phyloP scores from a whole-genome alignment of 2,113 vertebrate species.

The Malaclemys terrapin region DNA sequence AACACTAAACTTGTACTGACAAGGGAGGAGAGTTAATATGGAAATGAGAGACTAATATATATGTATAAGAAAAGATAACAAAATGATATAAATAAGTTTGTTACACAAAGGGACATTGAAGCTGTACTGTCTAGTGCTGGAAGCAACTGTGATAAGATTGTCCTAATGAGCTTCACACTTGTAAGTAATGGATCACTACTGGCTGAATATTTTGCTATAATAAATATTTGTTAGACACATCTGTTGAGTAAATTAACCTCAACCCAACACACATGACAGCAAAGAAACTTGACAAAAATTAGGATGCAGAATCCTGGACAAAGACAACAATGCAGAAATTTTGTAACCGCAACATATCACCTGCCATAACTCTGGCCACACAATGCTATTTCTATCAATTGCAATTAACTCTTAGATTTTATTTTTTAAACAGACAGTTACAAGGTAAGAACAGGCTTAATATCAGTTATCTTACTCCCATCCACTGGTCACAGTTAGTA shows the following conservation, averaged over 20 bases:
- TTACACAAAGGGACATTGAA: not conserved
- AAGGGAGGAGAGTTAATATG: not conserved
- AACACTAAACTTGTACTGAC: not conserved
- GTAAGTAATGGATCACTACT: not conserved
- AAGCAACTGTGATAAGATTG: not conserved
- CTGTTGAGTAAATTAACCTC: not conserved
- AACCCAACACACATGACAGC: not conserved
- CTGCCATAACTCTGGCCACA: not conserved
- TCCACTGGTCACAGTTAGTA: not conserved
- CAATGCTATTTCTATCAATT: not conserved
- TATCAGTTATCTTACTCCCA: not conserved
- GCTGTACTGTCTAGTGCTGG: not conserved
- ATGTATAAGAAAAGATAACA: not conserved
- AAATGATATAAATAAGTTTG: not conserved
- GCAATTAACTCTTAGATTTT: not conserved
- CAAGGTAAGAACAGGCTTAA: not conserved
- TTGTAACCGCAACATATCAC: not conserved
- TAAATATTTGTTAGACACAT: not conserved
- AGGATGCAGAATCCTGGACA: not conserved
- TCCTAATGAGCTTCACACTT: not conserved
- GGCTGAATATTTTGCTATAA: not conserved
- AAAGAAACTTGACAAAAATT: not conserved
- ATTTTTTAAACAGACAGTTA: not conserved
- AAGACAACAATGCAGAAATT: not conserved
- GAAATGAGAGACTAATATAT: not conserved